A percentile compares a stretch with the other conserved stretches of the same genome.
These are phyloP conservation scores for Chironomus tepperi DNA, from an alignment of 1,140 invertebrate genomes.

Conservation along the genomic window DNA sequence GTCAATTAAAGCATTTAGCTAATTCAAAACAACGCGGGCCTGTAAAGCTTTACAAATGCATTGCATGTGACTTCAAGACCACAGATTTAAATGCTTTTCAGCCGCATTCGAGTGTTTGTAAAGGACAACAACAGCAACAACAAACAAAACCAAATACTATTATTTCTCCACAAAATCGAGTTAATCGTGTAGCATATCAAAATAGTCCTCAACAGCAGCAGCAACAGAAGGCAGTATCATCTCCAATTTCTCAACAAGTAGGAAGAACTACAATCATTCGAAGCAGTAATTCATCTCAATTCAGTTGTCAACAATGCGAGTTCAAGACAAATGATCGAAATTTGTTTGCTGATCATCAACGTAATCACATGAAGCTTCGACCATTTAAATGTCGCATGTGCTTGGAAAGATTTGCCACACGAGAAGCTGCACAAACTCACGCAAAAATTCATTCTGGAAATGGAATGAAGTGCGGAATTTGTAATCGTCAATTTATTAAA, in stretches of 20 bases:
- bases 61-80: constrained; percentile 40
- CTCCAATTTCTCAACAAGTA: background rate
- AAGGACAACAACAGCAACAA: constrained; percentile 30
- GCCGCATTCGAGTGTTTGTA: constrained; percentile 38
- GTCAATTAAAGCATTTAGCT: constrained; percentile 34
- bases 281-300: background rate
- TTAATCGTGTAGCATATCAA: background rate
- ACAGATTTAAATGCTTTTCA: constrained; percentile 39
- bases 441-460: constrained; percentile 39
- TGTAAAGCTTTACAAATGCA: constrained; percentile 39
- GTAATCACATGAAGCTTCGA: constrained; percentile 38
- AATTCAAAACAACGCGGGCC: constrained; percentile 31
- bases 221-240: background rate
- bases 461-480: constrained; percentile 39
- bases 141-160: constrained; percentile 33
- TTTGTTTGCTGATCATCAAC: constrained; percentile 37
- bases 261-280: background rate
- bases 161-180: constrained; percentile 37
- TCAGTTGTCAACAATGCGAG: constrained; percentile 36
- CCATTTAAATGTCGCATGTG: constrained; percentile 40
- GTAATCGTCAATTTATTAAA: constrained; percentile 37
- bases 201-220: background rate
- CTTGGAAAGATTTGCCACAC: constrained; percentile 37
- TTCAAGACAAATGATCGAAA: constrained; percentile 38
- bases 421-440: constrained; percentile 37